Evolutionary conservation across 2,888 invertebrate genomes (phyloP).

Genomic region (Hartigia nigra): DNA sequence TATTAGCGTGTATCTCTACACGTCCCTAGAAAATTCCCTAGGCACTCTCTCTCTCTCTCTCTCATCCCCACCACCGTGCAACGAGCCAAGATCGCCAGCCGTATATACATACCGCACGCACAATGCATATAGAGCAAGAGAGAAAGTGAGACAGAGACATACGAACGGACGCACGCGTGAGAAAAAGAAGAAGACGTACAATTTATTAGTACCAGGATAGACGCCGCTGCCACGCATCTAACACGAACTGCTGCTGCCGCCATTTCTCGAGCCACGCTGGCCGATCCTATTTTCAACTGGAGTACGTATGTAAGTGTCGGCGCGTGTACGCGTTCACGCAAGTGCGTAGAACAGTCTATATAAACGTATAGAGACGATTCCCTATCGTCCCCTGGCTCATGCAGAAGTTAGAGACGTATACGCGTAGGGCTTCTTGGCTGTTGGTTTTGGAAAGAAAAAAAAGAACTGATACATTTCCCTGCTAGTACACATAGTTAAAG

Average conservation of each 20-base stretch:
- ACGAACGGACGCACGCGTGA: too few relatives aligned
- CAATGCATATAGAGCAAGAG: conserved; percentile 15
- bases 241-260: neutral
- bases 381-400: too few relatives aligned
- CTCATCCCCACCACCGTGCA: conserved; percentile 24
- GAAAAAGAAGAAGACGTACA: conserved; percentile 32
- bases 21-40: neutral
- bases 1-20: neutral
- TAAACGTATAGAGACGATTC: neutral
- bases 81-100: neutral
- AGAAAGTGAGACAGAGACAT: conserved; percentile 21
- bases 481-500: neutral
- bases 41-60: neutral
- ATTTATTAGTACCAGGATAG: conserved; percentile 38
- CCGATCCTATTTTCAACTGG: conserved; percentile 50
- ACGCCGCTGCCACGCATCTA: neutral
- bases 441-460: neutral
- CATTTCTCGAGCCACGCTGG: conserved; percentile 37
- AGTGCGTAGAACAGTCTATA: neutral
- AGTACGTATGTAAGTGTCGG: conserved; percentile 27
- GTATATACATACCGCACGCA: neutral
- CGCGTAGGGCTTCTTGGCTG: neutral
- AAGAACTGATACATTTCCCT: neutral
- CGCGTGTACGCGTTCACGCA: conserved; percentile 18
- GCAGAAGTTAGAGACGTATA: neutral